Evolutionary conservation across 1,140 invertebrate genomes (phyloP), one percentile per base, ranked within the genome.

Genomic region (Platyura marginata): DNA sequence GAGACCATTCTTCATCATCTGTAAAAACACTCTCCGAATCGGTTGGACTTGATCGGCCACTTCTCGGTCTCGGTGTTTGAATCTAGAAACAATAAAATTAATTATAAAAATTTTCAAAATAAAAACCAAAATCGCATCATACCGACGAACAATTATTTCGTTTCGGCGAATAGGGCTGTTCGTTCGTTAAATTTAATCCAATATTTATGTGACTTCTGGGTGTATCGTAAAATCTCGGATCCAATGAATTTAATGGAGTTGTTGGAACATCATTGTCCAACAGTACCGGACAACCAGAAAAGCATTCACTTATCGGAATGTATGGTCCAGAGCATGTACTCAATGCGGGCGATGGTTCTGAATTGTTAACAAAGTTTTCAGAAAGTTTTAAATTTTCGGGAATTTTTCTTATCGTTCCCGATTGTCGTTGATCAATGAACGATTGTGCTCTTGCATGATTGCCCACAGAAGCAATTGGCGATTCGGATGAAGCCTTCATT

Each of bases 281-380:
- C 15, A 59, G 50, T 21, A 53, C 53, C 9, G 75, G 72, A 45
- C 70, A 73, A 35, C 90, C 91, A 42, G 88, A 88, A 47, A 85
- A 81, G 59, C 90, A 94, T 61, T 92, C 86, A 44, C 84, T 90
- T 48, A 86, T 79, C 20, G 79, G 74, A 63, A 85, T 85, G 51
- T 86, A 87, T 1, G 80, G 79, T 3, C 76, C 76, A 3, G 76
- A 73, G 21, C 70, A 68, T 20, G 67, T 70, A 47, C 70, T 72
- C 13, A 65, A 60, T 2, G 72, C 71, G n/a, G 72, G 71, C 11
- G 71, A 74, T 45, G 73, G 71, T 57, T 69, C 63, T 0, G 61
- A 43, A 44, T 65, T 62, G 45, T 58, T 63, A 21, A 13, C 20
- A 22, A 13, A 50, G 36, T 49, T 48, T 1, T 46, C 56, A 36